Conservation (phyloP, 64 coral and sea anemone genomes). For the Dendronephthya gigantea region DNA sequence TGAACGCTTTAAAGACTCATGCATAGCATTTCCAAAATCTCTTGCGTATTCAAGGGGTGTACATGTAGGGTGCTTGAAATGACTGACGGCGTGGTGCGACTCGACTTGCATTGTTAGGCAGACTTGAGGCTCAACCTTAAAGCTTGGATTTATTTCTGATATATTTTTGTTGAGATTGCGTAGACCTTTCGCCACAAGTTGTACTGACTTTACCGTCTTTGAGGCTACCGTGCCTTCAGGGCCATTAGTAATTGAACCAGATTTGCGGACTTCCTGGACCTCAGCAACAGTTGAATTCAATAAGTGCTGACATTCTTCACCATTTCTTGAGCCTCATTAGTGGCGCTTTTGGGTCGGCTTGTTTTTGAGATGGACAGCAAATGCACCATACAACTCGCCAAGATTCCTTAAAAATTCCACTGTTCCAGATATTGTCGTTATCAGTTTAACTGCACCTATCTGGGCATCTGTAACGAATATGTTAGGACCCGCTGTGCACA, state of each 20-base stretch:
- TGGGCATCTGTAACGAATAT: no score
- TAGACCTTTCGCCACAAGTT: slow-evolving; percentile 40
- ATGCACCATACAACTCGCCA: no score
- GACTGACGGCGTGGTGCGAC: slow-evolving; percentile 27
- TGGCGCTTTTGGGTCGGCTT: background rate
- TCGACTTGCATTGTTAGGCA: slow-evolving; percentile 52
- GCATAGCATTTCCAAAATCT: slow-evolving; percentile 37
- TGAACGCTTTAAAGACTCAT: slow-evolving; percentile 30
- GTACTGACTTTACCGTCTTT: slow-evolving; percentile 41
- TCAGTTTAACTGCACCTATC: no score
- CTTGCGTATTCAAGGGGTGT: slow-evolving; percentile 55
- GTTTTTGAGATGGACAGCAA: slow-evolving; percentile 42
- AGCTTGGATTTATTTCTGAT: slow-evolving; percentile 3
- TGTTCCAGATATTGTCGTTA: no score
- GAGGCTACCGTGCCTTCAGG: no score
- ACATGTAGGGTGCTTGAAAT: slow-evolving; percentile 45
- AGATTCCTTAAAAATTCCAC: no score
- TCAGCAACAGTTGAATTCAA: slow-evolving; percentile 25
- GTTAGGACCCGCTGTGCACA: slow-evolving; percentile 32
- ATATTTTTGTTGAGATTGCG: slow-evolving; percentile 8
- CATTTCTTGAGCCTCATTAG: slow-evolving; percentile 19
- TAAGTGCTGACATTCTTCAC: slow-evolving; percentile 39
- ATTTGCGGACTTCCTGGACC: slow-evolving; percentile 30
- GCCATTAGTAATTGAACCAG: slow-evolving; percentile 23
- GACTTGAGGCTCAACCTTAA: slow-evolving; percentile 37